These are phyloP conservation scores for Phlogophora meticulosa DNA, from an alignment of 2,888 invertebrate genomes.

Conservation along the genomic window DNA sequence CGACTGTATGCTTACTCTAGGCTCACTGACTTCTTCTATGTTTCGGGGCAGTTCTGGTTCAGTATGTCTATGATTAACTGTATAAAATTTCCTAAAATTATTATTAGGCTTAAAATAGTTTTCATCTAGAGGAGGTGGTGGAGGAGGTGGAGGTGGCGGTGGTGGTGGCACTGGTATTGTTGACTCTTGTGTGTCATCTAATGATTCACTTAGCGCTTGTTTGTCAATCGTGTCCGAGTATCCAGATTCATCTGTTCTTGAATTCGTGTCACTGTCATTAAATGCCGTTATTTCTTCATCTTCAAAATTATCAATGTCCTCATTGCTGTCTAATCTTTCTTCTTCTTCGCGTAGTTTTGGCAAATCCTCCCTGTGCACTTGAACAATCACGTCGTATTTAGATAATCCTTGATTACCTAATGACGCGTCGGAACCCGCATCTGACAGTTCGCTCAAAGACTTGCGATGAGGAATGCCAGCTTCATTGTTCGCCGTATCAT, in stretches of 20 bases:
- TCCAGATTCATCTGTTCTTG: conserved; percentile 87
- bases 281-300: conserved; percentile 81
- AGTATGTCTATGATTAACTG: conserved; percentile 73
- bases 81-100: conserved; percentile 66
- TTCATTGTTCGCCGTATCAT: conserved; percentile 66
- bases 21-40: conserved; percentile 67
- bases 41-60: conserved; percentile 60
- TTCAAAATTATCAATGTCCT: conserved; percentile 64
- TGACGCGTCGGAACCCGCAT: conserved; percentile 87
- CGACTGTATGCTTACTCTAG: conserved; percentile 77
- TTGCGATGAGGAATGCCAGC: conserved; percentile 77
- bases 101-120: conserved; percentile 75
- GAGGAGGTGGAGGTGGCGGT: conserved; percentile 66
- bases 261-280: conserved; percentile 85
- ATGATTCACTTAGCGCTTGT: conserved; percentile 76
- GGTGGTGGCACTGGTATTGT: conserved; percentile 80
- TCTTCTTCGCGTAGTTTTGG: conserved; percentile 84
- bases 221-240: conserved; percentile 87
- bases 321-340: conserved; percentile 73
- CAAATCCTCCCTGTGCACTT: conserved; percentile 91
- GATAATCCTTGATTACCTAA: conserved; percentile 85
- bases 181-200: conserved; percentile 75
- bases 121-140: conserved; percentile 78
- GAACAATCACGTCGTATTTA: conserved; percentile 91
- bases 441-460: conserved; percentile 85